Evolutionary conservation across 2,797 vertebrate species (phyloP), one percentile per base, ranked within the genome.

Genomic region (Lagothrix lagotricha): DNA sequence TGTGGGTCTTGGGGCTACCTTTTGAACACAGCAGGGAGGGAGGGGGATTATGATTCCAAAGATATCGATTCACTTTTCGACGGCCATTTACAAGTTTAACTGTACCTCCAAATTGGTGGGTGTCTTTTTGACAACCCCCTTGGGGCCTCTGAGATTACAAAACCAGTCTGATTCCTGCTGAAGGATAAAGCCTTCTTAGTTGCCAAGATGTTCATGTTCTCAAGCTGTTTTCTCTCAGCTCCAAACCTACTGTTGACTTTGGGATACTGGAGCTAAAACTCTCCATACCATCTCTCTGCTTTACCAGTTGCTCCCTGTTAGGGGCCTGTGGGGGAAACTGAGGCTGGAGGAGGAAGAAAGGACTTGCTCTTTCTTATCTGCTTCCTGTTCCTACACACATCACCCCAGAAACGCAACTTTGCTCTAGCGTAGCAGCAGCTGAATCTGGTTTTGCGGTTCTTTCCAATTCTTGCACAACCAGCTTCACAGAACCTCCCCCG

Each of bases 321-420:
- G 33, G 41, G 24, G 7, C 24, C 46, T 5, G 3, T 7, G 50
- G 52, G 46, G 72, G 83, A 41, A 61, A 50, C 76, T 3, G 28
- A 73, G 50, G 72, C 50, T 39, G 67, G 19, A 22, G 44, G 46
- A 48, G 48, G 58, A 30, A 24, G 36, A 70, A 72, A 41, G 39
- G 85, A 8, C 73, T 39, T 20, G 54, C 46, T 7, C 26, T 57
- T 85, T 79, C 52, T 75, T n/a, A 44, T 64, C 83, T 44, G 1
- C 22, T 67, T 90, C 80, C 73, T 24, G 54, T 24, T n/a, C 28
- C 11, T 28, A 1, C 0, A 28, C 44, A 10, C 26, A 22, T 4
- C 46, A 15, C 33, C 1, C 39, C 36, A 12, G 73, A 15, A 8
- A 8, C 0, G 5, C 73, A n/a, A 0, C 36, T 15, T 48, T 20